Evolutionary conservation across 2,888 invertebrate genomes (phyloP).

Genomic region (Polylopha cassiicola): DNA sequence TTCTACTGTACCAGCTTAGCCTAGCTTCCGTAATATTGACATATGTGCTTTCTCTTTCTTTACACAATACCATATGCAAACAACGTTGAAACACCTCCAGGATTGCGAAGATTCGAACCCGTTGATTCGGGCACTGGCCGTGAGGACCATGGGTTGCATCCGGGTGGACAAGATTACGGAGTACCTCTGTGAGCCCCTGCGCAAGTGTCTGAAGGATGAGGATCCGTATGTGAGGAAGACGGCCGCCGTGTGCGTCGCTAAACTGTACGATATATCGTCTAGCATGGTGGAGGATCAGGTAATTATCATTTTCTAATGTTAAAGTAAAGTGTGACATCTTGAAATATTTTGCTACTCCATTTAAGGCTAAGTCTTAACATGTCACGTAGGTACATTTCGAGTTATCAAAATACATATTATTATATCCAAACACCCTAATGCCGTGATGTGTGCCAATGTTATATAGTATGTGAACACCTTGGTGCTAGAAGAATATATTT

Average conservation of each 20-base stretch:
- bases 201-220: conserved; percentile 96
- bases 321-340: too few species aligned
- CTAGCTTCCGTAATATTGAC: conserved; percentile 58
- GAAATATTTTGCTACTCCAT: conserved; percentile 1
- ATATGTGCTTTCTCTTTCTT: conserved; percentile 51
- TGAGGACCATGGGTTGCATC: conserved; percentile 99
- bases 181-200: conserved; percentile 97
- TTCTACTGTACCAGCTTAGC: conserved; percentile 51
- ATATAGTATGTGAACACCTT: too few species aligned
- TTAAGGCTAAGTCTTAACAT: too few species aligned
- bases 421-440: too few species aligned
- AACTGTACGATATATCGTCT: conserved; percentile 96
- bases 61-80: conserved; percentile 46
- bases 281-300: conserved; percentile 80
- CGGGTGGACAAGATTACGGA: conserved; percentile 99
- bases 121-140: conserved; percentile 97
- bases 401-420: too few species aligned
- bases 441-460: too few species aligned
- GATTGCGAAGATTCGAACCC: conserved; percentile 99
- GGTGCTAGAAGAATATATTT: too few species aligned
- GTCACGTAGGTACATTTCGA: too few species aligned
- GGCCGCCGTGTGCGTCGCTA: conserved; percentile 99
- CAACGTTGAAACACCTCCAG: conserved; percentile 69
- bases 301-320: conserved; percentile 12
- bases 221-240: conserved; percentile 99